These are phyloP conservation scores for Piaya cayana DNA, from an alignment of 2,113 vertebrate species.

Conservation along the genomic window DNA sequence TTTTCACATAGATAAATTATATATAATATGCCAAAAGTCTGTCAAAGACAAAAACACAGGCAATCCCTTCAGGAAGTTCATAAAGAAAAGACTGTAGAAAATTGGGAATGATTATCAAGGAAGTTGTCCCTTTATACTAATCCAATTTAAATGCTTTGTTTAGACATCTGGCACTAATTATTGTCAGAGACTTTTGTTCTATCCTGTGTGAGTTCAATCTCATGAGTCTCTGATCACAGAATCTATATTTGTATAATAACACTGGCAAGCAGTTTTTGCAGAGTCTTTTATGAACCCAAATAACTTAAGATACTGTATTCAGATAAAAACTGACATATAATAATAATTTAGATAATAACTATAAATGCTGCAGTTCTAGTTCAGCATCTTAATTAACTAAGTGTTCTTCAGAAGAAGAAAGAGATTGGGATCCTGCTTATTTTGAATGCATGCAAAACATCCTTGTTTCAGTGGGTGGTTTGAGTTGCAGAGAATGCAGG, in stretches of 20 bases:
- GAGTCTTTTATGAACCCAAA: background rate
- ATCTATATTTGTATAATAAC: background rate
- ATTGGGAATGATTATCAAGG: background rate
- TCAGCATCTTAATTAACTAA: background rate
- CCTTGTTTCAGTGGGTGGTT: background rate
- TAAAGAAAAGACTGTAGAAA: background rate
- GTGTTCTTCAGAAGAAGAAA: background rate
- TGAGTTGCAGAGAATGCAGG: background rate
- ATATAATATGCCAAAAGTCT: background rate
- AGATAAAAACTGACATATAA: background rate
- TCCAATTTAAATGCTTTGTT: background rate
- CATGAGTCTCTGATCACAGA: background rate
- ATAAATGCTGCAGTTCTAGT: background rate
- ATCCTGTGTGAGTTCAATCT: background rate
- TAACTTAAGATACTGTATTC: background rate
- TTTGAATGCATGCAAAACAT: background rate
- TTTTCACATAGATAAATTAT: background rate
- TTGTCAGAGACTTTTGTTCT: background rate
- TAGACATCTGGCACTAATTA: background rate
- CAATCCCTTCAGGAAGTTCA: background rate
- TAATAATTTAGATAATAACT: conserved; percentile 1
- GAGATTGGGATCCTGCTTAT: background rate
- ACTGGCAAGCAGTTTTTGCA: background rate
- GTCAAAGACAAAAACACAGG: background rate
- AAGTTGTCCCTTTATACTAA: background rate